Evolutionary conservation across 2,113 vertebrate genomes (phyloP), one percentile per base, ranked within the genome.

Genomic region (Hippocampus guttulatus): DNA sequence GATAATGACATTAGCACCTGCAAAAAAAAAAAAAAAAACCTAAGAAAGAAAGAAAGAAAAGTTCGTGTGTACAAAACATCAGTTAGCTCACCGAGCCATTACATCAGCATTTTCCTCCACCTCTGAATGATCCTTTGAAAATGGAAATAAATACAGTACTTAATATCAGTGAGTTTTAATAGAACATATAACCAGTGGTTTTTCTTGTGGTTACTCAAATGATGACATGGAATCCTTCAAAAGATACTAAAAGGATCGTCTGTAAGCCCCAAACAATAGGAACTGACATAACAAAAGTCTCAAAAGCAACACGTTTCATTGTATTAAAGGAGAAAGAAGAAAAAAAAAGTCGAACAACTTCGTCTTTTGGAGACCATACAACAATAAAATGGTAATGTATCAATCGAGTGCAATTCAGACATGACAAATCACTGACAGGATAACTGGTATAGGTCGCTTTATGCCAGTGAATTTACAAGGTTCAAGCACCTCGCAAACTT

Each of bases 391-490:
- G 54, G 23, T 57, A 25, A 51, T 51, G 16, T 16, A 47, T 15
- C 12, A 47, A 54, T n/a, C 7, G 8, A n/a, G 52, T 55, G 21
- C 54, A 25, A n/a, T 23, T 3, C 2, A 60, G 25, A 60, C 25
- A 40, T 21, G 61, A 11, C 8, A 63, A 63, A 30, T 60, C 27
- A 60, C 27, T 27, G 6, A 5, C 57, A 60, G 25, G 12, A 60
- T 30, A 27, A 60, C 57, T 14, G 4, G 10, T 21, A 51, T 60
- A 55, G 73, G 16, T 67, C 62, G 18, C 47, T 57, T 70, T 12
- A 74, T 60, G 23, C 25, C 2, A 38, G 33, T 70, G 10, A 23
- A 71, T 71, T 63, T 60, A 27, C 58, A 74, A 30, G 25, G 14
- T 60, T 33, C 7, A 60, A 30, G 27, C 58, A 60, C 61, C 60